These are phyloP conservation scores for Alentia gelatinosa DNA, from an alignment of 2,888 invertebrate genomes.

Conservation along the genomic window DNA sequence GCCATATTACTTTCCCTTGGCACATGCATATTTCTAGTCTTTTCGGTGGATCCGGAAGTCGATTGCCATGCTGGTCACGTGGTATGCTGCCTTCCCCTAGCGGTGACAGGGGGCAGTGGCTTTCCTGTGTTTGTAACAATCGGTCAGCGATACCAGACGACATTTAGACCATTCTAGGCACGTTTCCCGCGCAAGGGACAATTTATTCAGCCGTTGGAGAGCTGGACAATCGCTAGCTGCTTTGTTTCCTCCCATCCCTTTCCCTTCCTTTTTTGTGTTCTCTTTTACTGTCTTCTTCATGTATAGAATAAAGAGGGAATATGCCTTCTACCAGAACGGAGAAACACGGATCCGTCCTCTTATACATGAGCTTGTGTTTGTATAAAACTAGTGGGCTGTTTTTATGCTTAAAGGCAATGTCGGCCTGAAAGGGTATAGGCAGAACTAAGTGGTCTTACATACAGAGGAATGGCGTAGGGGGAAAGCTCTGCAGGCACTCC, in stretches of 20 bases:
- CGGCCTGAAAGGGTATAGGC: background rate
- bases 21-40: background rate
- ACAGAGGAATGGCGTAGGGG: background rate
- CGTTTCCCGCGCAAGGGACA: background rate
- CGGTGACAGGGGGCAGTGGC: background rate
- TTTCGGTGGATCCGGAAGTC: background rate
- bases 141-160: slow-evolving; percentile 4
- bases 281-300: too few species aligned
- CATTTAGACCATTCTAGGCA: slow-evolving; percentile 3
- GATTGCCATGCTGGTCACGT: background rate
- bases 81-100: background rate
- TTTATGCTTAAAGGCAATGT: background rate
- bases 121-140: slow-evolving; percentile 3
- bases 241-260: background rate
- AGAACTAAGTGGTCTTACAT: background rate
- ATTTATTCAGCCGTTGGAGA: background rate
- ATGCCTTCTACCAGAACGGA: background rate
- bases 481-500: background rate
- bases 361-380: background rate
- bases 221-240: background rate
- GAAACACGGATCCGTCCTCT: too few species aligned
- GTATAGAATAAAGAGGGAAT: background rate
- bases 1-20: background rate
- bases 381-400: background rate
- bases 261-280: too few species aligned